Evolutionary conservation across 2,888 invertebrate species (phyloP).

Genomic region (Scaptomyza polygonia): DNA sequence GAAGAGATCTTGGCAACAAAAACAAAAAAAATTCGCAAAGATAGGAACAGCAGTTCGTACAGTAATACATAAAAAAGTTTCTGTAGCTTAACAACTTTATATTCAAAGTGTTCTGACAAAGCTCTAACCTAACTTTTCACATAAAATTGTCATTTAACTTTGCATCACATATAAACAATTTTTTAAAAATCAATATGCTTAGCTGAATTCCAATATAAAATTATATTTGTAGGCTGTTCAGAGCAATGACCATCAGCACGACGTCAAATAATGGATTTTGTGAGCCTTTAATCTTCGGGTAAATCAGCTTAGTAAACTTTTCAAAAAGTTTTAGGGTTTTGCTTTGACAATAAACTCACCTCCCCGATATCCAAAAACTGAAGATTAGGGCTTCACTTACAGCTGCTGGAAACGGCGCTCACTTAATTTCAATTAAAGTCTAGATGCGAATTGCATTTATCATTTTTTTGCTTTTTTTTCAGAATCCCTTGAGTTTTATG

Average conservation of each 20-base stretch:
- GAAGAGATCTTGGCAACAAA: background rate
- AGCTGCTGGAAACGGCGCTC: conserved; percentile 13
- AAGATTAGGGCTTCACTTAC: background rate
- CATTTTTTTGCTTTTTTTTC: conserved; percentile 27
- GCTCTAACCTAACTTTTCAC: background rate
- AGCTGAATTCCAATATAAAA: background rate
- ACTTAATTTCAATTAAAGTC: conserved; percentile 41
- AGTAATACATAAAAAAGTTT: background rate
- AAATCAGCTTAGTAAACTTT: conserved; percentile 38
- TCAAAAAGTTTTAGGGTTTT: conserved; percentile 22
- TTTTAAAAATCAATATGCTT: background rate
- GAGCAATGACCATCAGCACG: conserved; percentile 4
- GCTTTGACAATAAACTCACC: conserved; percentile 36
- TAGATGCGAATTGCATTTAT: conserved; percentile 29
- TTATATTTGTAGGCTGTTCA: conserved; percentile 15
- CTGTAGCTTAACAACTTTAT: background rate
- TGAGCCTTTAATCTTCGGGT: conserved; percentile 33
- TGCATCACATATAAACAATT: background rate
- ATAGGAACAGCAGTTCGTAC: background rate
- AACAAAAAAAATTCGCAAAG: background rate
- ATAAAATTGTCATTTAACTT: background rate
- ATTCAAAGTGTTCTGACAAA: background rate
- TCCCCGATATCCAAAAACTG: conserved; percentile 7
- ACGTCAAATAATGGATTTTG: conserved; percentile 12
- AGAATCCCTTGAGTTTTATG: conserved; percentile 30